Evolutionary conservation across 2,797 vertebrate species (phyloP).

Genomic region (Acridotheres tristis): DNA sequence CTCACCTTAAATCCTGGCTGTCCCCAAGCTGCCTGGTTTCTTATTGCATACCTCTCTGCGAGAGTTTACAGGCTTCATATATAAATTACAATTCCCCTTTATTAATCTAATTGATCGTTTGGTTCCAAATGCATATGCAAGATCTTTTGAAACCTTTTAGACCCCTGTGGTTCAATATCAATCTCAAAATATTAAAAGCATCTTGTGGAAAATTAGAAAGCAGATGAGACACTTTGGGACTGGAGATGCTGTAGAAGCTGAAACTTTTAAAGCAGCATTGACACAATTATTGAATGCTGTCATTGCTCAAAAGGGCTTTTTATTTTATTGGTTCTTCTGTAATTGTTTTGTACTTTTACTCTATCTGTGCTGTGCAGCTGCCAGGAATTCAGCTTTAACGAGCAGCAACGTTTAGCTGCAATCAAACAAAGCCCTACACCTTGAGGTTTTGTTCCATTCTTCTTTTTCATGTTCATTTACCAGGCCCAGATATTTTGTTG

Average conservation of each 20-base stretch:
- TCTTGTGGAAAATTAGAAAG: conserved; percentile 80
- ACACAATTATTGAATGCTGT: conserved; percentile 61
- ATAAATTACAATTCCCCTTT: conserved; percentile 73
- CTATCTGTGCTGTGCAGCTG: background rate
- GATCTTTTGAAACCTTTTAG: conserved; percentile 74
- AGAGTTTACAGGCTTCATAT: conserved; percentile 61
- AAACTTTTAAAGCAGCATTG: conserved; percentile 70
- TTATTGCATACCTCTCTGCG: conserved; percentile 31
- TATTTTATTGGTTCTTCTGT: conserved; percentile 61
- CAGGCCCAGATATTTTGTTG: background rate
- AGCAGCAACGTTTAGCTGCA: background rate
- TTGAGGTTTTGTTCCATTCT: background rate
- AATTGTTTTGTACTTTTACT: conserved; percentile 24
- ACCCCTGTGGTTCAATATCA: conserved; percentile 77
- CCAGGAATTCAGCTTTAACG: conserved; percentile 9
- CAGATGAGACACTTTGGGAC: conserved; percentile 75
- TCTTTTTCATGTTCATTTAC: background rate
- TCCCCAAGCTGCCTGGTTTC: conserved; percentile 21
- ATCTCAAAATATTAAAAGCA: conserved; percentile 80
- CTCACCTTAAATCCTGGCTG: conserved; percentile 23
- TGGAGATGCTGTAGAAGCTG: conserved; percentile 61
- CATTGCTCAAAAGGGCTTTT: conserved; percentile 35
- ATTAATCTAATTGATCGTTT: conserved; percentile 79
- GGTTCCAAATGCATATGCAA: conserved; percentile 75
- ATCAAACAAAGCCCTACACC: background rate